Evolutionary conservation across 2,113 vertebrate genomes (phyloP).

Genomic region (Microtus montanus): DNA sequence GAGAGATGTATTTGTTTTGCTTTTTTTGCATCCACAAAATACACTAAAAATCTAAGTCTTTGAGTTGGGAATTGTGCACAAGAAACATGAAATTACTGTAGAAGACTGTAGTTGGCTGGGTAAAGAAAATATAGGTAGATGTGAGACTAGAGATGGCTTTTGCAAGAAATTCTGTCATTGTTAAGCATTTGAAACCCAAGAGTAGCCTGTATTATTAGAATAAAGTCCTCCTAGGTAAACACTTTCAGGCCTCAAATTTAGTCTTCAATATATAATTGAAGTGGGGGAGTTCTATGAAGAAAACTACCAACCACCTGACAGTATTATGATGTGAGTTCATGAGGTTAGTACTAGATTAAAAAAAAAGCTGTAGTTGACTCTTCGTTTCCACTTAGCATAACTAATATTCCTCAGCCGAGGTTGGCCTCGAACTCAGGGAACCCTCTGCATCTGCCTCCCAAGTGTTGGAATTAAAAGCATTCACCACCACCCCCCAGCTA

Average conservation of each 20-base stretch:
- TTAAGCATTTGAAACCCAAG: background rate
- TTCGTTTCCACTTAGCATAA: background rate
- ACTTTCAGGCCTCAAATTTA: background rate
- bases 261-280: conserved; percentile 11
- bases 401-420: background rate
- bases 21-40: background rate
- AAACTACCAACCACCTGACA: background rate
- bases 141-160: background rate
- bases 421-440: background rate
- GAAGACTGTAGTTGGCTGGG: background rate
- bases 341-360: background rate
- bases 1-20: background rate
- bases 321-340: background rate
- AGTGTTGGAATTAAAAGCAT: background rate
- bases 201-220: background rate
- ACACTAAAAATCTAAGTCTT: too few species aligned
- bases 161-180: background rate
- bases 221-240: background rate
- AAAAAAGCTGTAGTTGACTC: background rate
- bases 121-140: background rate
- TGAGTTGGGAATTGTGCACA: background rate
- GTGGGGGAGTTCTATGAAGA: background rate
- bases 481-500: background rate
- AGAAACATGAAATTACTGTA: background rate
- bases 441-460: background rate